A percentile compares a stretch with the other conserved stretches of the same genome.
Conservation (phyloP, 2,113 vertebrate species). For the Hiodon alosoides region DNA sequence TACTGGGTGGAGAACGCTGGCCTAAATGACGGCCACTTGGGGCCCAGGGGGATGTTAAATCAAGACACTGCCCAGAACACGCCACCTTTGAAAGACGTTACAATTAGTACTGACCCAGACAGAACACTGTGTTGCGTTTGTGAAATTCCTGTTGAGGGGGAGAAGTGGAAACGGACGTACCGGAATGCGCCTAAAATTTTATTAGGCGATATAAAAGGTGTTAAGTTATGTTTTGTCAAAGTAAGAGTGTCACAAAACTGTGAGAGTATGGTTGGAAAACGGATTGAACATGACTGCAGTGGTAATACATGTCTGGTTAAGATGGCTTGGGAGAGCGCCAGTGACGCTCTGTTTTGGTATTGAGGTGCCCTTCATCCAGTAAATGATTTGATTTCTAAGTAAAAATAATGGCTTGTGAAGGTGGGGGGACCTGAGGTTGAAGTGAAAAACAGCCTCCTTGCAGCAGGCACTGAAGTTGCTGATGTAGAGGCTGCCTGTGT, state of each 20-base stretch:
- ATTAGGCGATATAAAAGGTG: not conserved
- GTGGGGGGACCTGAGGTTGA: constrained; percentile 36
- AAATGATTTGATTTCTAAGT: constrained; percentile 19
- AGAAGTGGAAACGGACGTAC: not conserved
- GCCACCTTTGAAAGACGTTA: not conserved
- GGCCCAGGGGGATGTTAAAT: not conserved
- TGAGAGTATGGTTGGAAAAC: not conserved
- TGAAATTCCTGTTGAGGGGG: not conserved
- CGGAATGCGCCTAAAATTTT: not conserved
- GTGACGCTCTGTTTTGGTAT: not conserved
- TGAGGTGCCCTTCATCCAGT: constrained; percentile 17
- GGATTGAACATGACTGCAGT: not conserved
- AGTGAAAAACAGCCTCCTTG: constrained; percentile 29
- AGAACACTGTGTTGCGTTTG: too few relatives aligned
- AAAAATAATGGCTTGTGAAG: constrained; percentile 30
- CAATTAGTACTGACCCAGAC: too few relatives aligned
- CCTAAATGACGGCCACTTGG: not conserved
- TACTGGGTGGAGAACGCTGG: not conserved
- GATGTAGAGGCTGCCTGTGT: not conserved
- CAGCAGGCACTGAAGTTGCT: not conserved
- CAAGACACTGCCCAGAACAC: not conserved
- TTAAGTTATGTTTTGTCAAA: not conserved
- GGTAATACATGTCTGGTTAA: not conserved
- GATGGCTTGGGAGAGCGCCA: not conserved
- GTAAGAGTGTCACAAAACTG: not conserved